Conservation (phyloP, 1,140 invertebrate genomes). For the Panagrolaimus sp. region DNA sequence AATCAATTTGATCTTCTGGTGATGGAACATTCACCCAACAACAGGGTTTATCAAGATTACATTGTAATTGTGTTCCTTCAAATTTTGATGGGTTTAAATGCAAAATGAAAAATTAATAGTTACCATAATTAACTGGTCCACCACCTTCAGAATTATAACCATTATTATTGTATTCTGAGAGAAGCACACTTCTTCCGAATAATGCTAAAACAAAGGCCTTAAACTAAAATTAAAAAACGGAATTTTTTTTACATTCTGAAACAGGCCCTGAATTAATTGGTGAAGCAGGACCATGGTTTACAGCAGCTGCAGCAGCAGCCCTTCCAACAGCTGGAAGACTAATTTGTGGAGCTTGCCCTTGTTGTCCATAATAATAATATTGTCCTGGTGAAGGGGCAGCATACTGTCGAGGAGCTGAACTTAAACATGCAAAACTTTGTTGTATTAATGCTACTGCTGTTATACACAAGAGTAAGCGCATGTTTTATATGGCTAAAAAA, state of each 20-base stretch:
- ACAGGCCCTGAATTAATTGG: neutral
- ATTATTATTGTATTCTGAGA: constrained; percentile 51
- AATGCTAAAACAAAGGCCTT: constrained; percentile 21
- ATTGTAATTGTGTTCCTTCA: constrained; percentile 42
- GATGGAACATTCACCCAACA: constrained; percentile 57
- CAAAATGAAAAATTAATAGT: neutral
- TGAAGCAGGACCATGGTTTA: neutral
- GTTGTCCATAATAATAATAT: neutral
- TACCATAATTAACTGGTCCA: constrained; percentile 53
- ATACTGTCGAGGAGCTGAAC: neutral
- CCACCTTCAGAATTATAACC: constrained; percentile 56
- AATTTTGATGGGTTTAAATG: constrained; percentile 18
- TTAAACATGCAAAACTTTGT: neutral
- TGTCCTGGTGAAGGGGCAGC: neutral
- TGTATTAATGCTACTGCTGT: constrained; percentile 6
- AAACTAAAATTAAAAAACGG: neutral
- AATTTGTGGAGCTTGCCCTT: neutral
- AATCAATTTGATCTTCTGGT: constrained; percentile 57
- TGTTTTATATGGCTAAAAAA: neutral
- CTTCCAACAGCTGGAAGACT: neutral
- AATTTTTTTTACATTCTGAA: neutral
- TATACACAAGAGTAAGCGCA: neutral
- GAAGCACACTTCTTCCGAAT: constrained; percentile 26
- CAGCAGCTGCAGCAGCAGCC: neutral
- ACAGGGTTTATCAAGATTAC: constrained; percentile 52